Evolutionary conservation across 2,888 invertebrate species (phyloP).

Genomic region (Nyleta sp.): DNA sequence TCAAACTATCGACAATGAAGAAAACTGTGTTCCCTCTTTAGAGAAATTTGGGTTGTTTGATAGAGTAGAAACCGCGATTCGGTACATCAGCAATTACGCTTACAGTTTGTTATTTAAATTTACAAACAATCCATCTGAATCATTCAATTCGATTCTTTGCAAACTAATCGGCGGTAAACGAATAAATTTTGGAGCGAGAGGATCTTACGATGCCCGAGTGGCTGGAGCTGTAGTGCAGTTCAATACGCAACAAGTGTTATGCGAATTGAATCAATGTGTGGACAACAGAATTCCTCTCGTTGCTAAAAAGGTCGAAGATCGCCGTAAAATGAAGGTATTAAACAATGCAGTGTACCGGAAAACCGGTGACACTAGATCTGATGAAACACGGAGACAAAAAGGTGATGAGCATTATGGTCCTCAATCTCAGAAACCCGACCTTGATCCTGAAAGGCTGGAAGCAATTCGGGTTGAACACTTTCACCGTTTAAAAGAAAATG

Average conservation of each 20-base stretch:
- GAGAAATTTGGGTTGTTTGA: slow-evolving; percentile 10
- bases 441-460: slow-evolving; percentile 28
- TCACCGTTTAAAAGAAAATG: slow-evolving; percentile 30
- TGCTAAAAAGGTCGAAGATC: slow-evolving; percentile 38
- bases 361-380: background rate
- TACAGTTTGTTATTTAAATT: slow-evolving; percentile 37
- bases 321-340: slow-evolving; percentile 12
- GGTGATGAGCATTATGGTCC: slow-evolving; percentile 61
- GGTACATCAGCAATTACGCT: slow-evolving; percentile 24
- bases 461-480: slow-evolving; percentile 33
- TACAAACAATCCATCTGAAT: slow-evolving; percentile 44
- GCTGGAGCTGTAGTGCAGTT: slow-evolving; percentile 50
- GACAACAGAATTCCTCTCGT: slow-evolving; percentile 17
- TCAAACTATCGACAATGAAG: background rate
- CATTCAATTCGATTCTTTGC: slow-evolving; percentile 40
- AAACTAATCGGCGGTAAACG: slow-evolving; percentile 48
- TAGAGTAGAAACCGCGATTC: background rate
- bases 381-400: background rate
- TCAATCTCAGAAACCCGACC: slow-evolving; percentile 57
- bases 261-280: slow-evolving; percentile 11
- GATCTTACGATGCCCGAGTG: slow-evolving; percentile 25
- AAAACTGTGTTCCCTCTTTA: slow-evolving; percentile 3
- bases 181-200: slow-evolving; percentile 31
- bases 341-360: slow-evolving; percentile 12
- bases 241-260: slow-evolving; percentile 39